Evolutionary conservation across 1,140 invertebrate genomes (phyloP).

Genomic region (Listronotus oregonensis): DNA sequence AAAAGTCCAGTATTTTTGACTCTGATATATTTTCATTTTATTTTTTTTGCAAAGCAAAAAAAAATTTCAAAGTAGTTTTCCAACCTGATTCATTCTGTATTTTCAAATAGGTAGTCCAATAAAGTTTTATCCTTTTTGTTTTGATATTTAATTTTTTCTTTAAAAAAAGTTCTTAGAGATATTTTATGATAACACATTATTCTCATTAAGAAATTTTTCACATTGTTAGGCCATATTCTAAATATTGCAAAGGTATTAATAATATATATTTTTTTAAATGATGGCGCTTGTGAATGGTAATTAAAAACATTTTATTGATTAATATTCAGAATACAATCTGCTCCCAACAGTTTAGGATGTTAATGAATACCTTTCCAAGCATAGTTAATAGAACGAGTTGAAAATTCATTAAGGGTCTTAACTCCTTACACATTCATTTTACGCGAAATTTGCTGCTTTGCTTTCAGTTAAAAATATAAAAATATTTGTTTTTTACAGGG

Average conservation of each 20-base stretch:
- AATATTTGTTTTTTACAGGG: too few species aligned
- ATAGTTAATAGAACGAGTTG: too few species aligned
- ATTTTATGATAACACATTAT: conserved; percentile 7
- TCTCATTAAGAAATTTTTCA: too few species aligned
- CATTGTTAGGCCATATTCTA: too few species aligned
- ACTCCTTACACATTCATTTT: too few species aligned
- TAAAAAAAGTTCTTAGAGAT: conserved; percentile 10
- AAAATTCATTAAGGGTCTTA: too few species aligned
- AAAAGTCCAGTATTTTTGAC: conserved; percentile 5
- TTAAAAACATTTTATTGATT: neutral
- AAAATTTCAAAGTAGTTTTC: conserved; percentile 32
- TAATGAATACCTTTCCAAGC: too few species aligned
- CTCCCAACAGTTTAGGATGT: too few species aligned
- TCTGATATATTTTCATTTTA: conserved; percentile 4
- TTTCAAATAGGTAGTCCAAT: conserved; percentile 23
- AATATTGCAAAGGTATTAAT: too few species aligned
- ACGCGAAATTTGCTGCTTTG: too few species aligned
- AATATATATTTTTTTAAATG: conserved; percentile 9
- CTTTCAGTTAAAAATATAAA: too few species aligned
- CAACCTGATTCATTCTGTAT: conserved; percentile 12
- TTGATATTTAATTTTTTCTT: conserved; percentile 1
- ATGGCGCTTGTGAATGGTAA: neutral
- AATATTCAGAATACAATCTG: neutral
- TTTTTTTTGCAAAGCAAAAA: conserved; percentile 16
- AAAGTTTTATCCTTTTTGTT: conserved; percentile 5